Evolutionary conservation across 2,888 invertebrate genomes (phyloP).

Genomic region (Agonopterix subpropinquella): DNA sequence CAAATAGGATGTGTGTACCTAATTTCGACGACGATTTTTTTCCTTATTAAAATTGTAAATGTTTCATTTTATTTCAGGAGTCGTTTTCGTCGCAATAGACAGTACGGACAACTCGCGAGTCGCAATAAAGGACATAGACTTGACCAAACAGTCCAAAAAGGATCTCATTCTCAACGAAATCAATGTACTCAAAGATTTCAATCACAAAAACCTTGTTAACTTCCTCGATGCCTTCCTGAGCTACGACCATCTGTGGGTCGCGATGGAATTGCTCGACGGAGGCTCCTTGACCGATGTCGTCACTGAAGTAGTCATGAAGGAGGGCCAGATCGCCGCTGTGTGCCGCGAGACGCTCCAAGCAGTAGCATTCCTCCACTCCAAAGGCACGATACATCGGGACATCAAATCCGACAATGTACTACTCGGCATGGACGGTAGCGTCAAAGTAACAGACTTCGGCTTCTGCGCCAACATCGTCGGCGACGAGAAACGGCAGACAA

Average conservation of each 20-base stretch:
- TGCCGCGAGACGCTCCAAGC: slow-evolving; percentile 91
- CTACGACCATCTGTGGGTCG: slow-evolving; percentile 95
- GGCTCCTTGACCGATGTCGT: slow-evolving; percentile 98
- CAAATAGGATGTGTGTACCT: too few species aligned
- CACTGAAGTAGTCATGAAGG: slow-evolving; percentile 97
- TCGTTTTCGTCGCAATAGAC: slow-evolving; percentile 93
- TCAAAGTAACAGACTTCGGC: slow-evolving; percentile 97
- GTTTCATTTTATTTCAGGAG: slow-evolving; percentile 71
- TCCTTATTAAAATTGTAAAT: background rate
- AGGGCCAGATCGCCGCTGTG: slow-evolving; percentile 97
- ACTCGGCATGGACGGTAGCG: slow-evolving; percentile 93
- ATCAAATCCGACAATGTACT: slow-evolving; percentile 98
- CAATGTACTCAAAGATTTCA: slow-evolving; percentile 91
- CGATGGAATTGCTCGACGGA: slow-evolving; percentile 96
- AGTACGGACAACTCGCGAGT: slow-evolving; percentile 83
- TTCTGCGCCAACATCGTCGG: slow-evolving; percentile 98
- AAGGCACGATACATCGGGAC: slow-evolving; percentile 94
- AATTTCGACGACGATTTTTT: too few species aligned
- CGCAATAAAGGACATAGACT: slow-evolving; percentile 97
- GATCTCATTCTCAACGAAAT: slow-evolving; percentile 97
- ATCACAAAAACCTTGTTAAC: slow-evolving; percentile 96
- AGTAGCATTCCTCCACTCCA: slow-evolving; percentile 90
- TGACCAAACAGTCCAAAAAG: slow-evolving; percentile 95
- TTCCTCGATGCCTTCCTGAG: slow-evolving; percentile 96
- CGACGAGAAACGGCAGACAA: slow-evolving; percentile 96